These are phyloP conservation scores for Chrysotoxum bicinctum DNA, from an alignment of 2,888 invertebrate species.

Conservation along the genomic window DNA sequence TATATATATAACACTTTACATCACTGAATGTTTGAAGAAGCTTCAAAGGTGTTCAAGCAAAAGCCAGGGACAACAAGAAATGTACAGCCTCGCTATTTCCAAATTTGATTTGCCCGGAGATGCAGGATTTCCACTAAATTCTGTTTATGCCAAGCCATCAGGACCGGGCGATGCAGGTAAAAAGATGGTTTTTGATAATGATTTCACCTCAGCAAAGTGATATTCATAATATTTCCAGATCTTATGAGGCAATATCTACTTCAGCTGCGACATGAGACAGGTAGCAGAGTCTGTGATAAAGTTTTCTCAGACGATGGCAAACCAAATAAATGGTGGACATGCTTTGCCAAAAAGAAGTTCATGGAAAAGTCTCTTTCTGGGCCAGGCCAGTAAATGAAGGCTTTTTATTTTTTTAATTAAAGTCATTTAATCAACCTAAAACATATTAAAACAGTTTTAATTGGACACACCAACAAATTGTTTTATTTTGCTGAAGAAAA, in stretches of 20 bases:
- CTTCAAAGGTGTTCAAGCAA: constrained; percentile 95
- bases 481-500: constrained; percentile 53
- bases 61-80: constrained; percentile 95
- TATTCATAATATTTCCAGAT: constrained; percentile 84
- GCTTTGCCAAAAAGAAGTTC: constrained; percentile 99
- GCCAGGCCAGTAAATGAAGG: constrained; percentile 78
- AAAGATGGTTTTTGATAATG: background rate
- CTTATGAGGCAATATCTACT: constrained; percentile 95
- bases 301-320: constrained; percentile 96
- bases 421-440: background rate
- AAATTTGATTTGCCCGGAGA: constrained; percentile 99
- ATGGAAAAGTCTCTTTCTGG: constrained; percentile 96
- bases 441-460: constrained; percentile 39
- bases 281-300: constrained; percentile 93
- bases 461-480: constrained; percentile 39
- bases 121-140: constrained; percentile 95
- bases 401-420: constrained; percentile 28
- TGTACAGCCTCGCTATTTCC: constrained; percentile 97
- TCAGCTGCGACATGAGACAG: constrained; percentile 97
- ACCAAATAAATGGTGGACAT: constrained; percentile 99
- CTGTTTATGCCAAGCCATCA: constrained; percentile 95
- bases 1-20: constrained; percentile 98
- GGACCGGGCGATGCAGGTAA: constrained; percentile 90
- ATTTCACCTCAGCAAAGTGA: background rate
- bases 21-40: constrained; percentile 98